These are phyloP conservation scores for Dynastes maya DNA, from an alignment of 2,888 invertebrate genomes.

Conservation along the genomic window DNA sequence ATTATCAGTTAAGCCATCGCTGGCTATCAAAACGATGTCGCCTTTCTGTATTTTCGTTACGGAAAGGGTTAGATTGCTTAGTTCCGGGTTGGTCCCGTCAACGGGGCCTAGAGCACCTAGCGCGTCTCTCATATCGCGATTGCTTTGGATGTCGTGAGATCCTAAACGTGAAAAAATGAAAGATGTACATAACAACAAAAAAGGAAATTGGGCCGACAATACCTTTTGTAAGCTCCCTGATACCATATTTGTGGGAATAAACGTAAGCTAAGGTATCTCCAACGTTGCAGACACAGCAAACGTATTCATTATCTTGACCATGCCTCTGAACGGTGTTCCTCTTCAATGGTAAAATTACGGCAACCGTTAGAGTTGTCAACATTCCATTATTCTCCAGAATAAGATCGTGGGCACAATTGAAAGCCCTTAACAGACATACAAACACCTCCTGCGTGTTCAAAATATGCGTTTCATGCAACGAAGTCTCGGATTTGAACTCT, in stretches of 20 bases:
- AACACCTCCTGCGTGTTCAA: conserved; percentile 82
- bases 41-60: conserved; percentile 85
- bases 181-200: not conserved
- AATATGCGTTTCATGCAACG: conserved; percentile 61
- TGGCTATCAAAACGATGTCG: conserved; percentile 89
- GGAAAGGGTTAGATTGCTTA: conserved; percentile 89
- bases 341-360: conserved; percentile 79
- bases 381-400: conserved; percentile 88
- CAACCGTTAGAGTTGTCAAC: conserved; percentile 88
- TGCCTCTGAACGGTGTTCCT: conserved; percentile 53
- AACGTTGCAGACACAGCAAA: conserved; percentile 90
- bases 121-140: conserved; percentile 91
- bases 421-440: conserved; percentile 82
- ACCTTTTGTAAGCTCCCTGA: conserved; percentile 86
- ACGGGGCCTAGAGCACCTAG: conserved; percentile 91
- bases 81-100: conserved; percentile 87
- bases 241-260: conserved; percentile 83
- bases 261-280: conserved; percentile 93
- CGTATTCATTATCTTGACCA: conserved; percentile 67
- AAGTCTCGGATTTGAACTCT: conserved; percentile 52
- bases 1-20: conserved; percentile 93
- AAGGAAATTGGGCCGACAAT: conserved; percentile 10
- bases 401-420: conserved; percentile 88
- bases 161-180: conserved; percentile 69
- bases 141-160: conserved; percentile 87